Conservation (phyloP, 2,888 invertebrate species). For the Drosophila hamatofila region DNA sequence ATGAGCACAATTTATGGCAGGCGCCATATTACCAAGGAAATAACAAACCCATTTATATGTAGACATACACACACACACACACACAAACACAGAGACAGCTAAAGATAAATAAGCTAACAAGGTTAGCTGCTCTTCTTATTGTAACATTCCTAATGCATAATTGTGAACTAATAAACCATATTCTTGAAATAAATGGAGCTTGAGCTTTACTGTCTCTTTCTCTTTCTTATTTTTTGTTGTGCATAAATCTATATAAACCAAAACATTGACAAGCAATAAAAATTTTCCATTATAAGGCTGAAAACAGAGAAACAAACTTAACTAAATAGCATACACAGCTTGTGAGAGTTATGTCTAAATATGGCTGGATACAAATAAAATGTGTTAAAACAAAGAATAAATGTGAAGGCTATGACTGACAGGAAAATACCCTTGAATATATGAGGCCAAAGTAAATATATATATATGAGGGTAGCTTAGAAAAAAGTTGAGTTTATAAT, state of each 20-base stretch:
- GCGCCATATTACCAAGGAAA: conserved; percentile 63
- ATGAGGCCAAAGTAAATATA: not conserved
- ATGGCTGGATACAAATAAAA: conserved; percentile 54
- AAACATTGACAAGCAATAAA: conserved; percentile 47
- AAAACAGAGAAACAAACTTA: conserved; percentile 45
- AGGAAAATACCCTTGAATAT: not conserved
- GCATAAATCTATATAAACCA: conserved; percentile 14
- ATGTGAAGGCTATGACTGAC: not conserved
- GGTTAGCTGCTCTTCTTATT: conserved; percentile 22
- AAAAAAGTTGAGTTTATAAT: too few species aligned
- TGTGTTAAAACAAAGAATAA: conserved; percentile 43
- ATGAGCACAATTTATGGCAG: conserved; percentile 72
- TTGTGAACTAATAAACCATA: conserved; percentile 12
- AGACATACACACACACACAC: conserved; percentile 13
- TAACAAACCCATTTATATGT: conserved; percentile 65
- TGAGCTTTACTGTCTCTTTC: not conserved
- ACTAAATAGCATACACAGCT: conserved; percentile 61
- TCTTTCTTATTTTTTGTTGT: not conserved
- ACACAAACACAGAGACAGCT: not conserved
- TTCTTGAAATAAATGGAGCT: conserved; percentile 16
- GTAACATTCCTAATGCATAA: conserved; percentile 12
- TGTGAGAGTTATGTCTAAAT: conserved; percentile 39
- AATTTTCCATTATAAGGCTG: conserved; percentile 46
- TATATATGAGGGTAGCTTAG: too few species aligned
- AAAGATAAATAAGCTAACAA: conserved; percentile 44